phyloP scores from a whole-genome alignment of 2,797 vertebrate genomes.

The Halcyon badia region DNA sequence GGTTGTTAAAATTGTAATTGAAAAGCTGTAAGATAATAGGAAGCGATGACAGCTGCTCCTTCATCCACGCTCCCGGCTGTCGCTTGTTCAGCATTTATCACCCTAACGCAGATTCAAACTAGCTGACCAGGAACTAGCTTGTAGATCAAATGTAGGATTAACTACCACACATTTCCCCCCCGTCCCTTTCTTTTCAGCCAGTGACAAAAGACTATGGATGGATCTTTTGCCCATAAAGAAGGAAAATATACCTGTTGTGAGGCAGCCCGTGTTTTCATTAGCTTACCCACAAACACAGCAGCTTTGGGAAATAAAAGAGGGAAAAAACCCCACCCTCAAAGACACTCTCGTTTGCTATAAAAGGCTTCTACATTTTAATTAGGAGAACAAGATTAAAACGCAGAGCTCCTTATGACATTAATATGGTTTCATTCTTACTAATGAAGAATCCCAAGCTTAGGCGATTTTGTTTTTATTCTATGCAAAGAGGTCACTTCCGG shows the following conservation, averaged over 20 bases:
- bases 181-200: not conserved
- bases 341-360: not conserved
- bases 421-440: constrained; percentile 13
- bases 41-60: not conserved
- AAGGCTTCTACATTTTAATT: constrained; percentile 43
- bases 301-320: not conserved
- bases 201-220: not conserved
- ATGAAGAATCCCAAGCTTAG: not conserved
- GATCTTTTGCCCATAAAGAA: not conserved
- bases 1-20: not conserved
- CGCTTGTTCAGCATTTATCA: not conserved
- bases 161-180: not conserved
- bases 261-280: constrained; percentile 17
- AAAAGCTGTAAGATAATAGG: not conserved
- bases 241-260: not conserved
- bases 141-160: not conserved
- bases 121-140: not conserved
- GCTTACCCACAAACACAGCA: not conserved
- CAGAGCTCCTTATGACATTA: not conserved
- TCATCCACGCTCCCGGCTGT: not conserved
- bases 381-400: constrained; percentile 40
- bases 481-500: not conserved
- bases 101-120: not conserved
- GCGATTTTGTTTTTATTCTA: not conserved
- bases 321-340: not conserved